Evolutionary conservation across 2,797 vertebrate species (phyloP).

Genomic region (Strix occidentalis): DNA sequence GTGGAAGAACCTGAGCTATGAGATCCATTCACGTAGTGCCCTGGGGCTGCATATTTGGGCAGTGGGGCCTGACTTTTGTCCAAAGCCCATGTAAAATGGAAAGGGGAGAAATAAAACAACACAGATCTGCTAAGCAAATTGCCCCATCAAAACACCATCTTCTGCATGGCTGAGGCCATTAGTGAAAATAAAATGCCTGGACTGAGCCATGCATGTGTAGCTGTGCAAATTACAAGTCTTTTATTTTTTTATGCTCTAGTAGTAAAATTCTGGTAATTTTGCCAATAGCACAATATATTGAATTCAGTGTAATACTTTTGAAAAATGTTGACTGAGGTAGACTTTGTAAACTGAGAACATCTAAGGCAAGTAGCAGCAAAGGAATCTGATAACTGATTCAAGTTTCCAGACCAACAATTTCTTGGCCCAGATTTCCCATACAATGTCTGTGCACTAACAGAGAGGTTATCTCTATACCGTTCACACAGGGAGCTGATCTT

Average conservation of each 20-base stretch:
- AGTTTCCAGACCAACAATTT: not conserved
- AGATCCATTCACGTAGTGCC: not conserved
- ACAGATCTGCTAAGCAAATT: not conserved
- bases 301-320: not conserved
- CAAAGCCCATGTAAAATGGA: not conserved
- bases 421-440: not conserved
- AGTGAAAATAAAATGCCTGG: not conserved
- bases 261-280: not conserved
- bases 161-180: not conserved
- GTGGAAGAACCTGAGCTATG: conserved; percentile 19
- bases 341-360: not conserved
- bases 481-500: not conserved
- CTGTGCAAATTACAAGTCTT: not conserved
- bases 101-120: not conserved
- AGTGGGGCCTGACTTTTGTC: not conserved
- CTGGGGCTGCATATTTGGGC: not conserved
- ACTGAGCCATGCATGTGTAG: not conserved
- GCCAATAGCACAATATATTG: not conserved
- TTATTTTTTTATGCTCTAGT: not conserved
- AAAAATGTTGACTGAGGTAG: not conserved
- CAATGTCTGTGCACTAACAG: not conserved
- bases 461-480: not conserved
- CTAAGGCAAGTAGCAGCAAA: not conserved
- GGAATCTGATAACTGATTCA: not conserved
- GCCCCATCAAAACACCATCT: not conserved